These are phyloP conservation scores for Catocala fraxini DNA, from an alignment of 2,888 invertebrate species.

Conservation along the genomic window DNA sequence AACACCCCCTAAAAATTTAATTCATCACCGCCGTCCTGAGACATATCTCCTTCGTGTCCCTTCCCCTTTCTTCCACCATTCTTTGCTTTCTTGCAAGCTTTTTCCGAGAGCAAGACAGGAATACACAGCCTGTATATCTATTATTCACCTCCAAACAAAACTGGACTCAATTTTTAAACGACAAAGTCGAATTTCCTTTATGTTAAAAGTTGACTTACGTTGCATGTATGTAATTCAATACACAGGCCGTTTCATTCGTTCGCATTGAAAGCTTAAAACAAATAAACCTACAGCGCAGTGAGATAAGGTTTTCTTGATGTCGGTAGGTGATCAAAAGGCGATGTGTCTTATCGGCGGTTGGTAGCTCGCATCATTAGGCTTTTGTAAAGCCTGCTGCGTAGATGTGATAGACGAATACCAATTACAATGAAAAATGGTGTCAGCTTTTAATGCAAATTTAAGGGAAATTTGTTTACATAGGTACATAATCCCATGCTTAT, in stretches of 20 bases:
- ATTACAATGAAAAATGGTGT: slow-evolving; percentile 18
- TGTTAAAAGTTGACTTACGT: slow-evolving; percentile 32
- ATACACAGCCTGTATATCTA: slow-evolving; percentile 65
- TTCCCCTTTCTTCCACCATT: slow-evolving; percentile 84
- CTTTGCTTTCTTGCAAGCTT: slow-evolving; percentile 87
- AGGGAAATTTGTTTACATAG: no score
- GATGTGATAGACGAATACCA: slow-evolving; percentile 20
- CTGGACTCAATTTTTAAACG: neutral
- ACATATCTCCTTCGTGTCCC: slow-evolving; percentile 84
- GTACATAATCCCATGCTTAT: no score
- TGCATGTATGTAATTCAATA: slow-evolving; percentile 63
- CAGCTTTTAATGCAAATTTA: neutral
- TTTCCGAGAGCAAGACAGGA: slow-evolving; percentile 76
- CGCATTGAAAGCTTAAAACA: slow-evolving; percentile 85
- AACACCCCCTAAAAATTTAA: slow-evolving; percentile 87
- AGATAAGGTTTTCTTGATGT: slow-evolving; percentile 81
- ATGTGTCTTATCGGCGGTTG: slow-evolving; percentile 62
- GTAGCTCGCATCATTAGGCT: slow-evolving; percentile 46
- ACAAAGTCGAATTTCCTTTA: slow-evolving; percentile 41
- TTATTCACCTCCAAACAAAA: slow-evolving; percentile 27
- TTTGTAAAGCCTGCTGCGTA: slow-evolving; percentile 27
- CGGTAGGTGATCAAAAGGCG: slow-evolving; percentile 76
- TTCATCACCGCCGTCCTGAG: slow-evolving; percentile 84
- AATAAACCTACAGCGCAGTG: slow-evolving; percentile 76
- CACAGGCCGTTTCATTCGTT: slow-evolving; percentile 82